Base-by-base conservation (phyloP, 2,113 vertebrate species). In the Neotragus pygmaeus region DNA sequence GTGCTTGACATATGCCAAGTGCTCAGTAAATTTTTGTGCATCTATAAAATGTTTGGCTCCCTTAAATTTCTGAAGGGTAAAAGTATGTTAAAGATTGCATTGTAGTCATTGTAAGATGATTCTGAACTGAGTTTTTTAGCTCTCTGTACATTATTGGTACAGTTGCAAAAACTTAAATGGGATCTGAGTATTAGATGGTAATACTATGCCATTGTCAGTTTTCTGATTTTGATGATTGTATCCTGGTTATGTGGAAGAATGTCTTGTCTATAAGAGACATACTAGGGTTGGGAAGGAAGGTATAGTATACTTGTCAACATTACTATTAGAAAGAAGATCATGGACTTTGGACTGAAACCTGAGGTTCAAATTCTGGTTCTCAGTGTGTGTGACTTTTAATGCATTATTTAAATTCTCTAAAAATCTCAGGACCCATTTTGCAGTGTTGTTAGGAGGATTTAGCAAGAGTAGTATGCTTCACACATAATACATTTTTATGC, bases 401-500 rank as follows among this genome's bases (percentile, higher is more conserved):
- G 39, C 53, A 57, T 86, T 94, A 86, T 92, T 93, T 96, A 77
- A 77, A 36, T 95, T 90, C 64, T 87, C 73, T 90, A 30, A 94
- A 97, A 47, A 27, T 66, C n/a, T 64, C 57, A 57, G 81, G 57
- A 90, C n/a, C 30, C 57, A 57, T 90, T 88, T 66, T 84, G 28
- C 14, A 91, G 1, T 64, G 23, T 82, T 64, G 36, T 92, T 96
- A 82, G 62, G 55, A 49, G 30, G 47, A 85, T 89, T 66, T 73
- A 94, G 60, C 80, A 90, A 95, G 51, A 47, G 30, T 73, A 16
- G 21, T 91, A 36, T 81, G n/a, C 7, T 66, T 83, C 43, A 57
- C 43, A 89, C 27, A 49, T 28, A 95, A 58, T 85, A 45, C 0
- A 23, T 66, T 90, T 28, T 94, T 86, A 91, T 36, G 53, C 21